Evolutionary conservation across 2,113 vertebrate species (phyloP).

Genomic region (Chamaea fasciata): DNA sequence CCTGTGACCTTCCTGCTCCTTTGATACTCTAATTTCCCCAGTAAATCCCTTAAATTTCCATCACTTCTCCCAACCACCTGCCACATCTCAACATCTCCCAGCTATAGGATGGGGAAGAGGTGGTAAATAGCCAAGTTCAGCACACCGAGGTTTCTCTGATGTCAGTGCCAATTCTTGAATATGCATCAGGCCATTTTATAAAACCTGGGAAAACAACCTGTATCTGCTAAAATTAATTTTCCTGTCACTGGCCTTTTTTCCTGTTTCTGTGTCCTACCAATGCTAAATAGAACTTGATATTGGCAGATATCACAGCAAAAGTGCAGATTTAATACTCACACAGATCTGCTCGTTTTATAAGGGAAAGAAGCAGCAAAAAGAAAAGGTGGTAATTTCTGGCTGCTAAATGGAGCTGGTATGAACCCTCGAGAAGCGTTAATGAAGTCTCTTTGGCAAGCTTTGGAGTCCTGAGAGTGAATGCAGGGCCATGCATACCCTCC

Average conservation of each 20-base stretch:
- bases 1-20: background rate
- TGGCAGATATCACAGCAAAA: background rate
- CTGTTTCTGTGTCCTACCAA: background rate
- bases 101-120: background rate
- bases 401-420: background rate
- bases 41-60: background rate
- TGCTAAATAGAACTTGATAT: background rate
- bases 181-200: background rate
- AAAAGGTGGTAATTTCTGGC: background rate
- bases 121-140: background rate
- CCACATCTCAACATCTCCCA: rapidly evolving
- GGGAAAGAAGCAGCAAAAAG: background rate
- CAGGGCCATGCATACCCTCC: background rate
- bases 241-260: background rate
- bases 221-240: background rate
- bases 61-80: background rate
- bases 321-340: background rate
- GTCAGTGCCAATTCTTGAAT: background rate
- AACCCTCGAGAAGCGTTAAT: background rate
- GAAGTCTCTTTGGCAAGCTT: background rate
- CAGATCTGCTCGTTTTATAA: background rate
- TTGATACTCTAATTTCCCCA: background rate
- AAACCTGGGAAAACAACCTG: rapidly evolving
- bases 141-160: rapidly evolving
- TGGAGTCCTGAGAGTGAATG: background rate